Conservation (phyloP, 2,797 vertebrate genomes). For the Enteromius trimaculatus region DNA sequence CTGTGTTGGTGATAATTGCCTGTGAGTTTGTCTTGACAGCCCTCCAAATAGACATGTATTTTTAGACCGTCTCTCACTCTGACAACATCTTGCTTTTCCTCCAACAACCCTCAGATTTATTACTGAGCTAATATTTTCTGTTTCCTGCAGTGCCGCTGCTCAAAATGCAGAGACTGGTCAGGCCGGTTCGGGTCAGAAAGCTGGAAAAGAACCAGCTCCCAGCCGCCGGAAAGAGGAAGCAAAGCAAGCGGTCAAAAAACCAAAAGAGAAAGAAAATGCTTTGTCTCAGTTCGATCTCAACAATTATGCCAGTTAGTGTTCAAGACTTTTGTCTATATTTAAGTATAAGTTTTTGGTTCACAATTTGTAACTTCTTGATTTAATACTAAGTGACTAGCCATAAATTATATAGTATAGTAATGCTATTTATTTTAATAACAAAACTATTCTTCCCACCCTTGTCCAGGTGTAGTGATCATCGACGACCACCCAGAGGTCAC, state of each 20-base stretch:
- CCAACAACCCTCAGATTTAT: neutral
- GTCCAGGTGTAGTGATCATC: constrained; percentile 96
- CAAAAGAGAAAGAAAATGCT: constrained; percentile 94
- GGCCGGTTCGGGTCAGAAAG: constrained; percentile 75
- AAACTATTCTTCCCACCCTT: neutral
- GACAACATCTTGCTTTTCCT: neutral
- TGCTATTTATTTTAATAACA: neutral
- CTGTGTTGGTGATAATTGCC: neutral
- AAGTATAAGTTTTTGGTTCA: neutral
- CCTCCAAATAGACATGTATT: neutral
- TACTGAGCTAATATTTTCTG: neutral
- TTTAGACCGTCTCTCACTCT: neutral
- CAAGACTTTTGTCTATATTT: neutral
- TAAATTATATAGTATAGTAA: neutral
- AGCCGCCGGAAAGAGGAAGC: constrained; percentile 90
- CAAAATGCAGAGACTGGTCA: constrained; percentile 76
- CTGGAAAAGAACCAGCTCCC: constrained; percentile 80
- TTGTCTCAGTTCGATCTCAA: constrained; percentile 99
- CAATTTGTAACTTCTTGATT: neutral
- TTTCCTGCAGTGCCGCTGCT: constrained; percentile 68
- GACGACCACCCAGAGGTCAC: constrained; percentile 99
- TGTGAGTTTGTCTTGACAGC: neutral
- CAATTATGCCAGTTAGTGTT: constrained; percentile 96
- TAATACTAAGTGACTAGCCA: neutral
- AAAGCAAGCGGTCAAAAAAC: constrained; percentile 90